These are phyloP conservation scores for Acipenser oxyrinchus DNA, from an alignment of 2,797 vertebrate species.

Conservation along the genomic window DNA sequence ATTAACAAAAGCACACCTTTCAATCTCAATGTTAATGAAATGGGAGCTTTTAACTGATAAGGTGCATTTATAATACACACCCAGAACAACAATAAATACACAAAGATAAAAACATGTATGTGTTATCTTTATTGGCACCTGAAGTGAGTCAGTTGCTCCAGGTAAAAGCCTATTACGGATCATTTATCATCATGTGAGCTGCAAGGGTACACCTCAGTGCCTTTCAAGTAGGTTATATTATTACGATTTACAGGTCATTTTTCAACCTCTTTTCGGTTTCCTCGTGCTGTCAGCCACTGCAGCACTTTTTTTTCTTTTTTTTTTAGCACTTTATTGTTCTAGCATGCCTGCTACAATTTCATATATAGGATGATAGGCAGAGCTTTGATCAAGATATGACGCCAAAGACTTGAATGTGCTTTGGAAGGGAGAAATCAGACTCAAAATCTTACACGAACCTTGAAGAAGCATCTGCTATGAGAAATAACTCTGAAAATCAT, in stretches of 20 bases:
- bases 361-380: background rate
- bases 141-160: background rate
- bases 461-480: background rate
- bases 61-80: constrained; percentile 25
- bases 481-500: background rate
- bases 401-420: background rate
- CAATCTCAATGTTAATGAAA: background rate
- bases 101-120: constrained; percentile 33
- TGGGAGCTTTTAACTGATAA: constrained; percentile 19
- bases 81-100: constrained; percentile 22
- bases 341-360: background rate
- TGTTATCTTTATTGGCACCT: constrained; percentile 12
- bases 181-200: constrained; percentile 5
- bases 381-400: constrained; percentile 3
- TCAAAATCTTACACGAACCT: background rate
- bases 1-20: no score
- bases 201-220: background rate
- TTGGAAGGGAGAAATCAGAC: background rate
- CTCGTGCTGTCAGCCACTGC: constrained; percentile 6
- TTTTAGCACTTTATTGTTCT: background rate
- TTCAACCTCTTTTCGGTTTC: constrained; percentile 6
- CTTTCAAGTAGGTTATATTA: background rate
- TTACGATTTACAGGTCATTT: background rate
- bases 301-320: no score
- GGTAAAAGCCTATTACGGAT: background rate